Conservation (phyloP, 2,113 vertebrate species). For the Gobiocypris rarus region DNA sequence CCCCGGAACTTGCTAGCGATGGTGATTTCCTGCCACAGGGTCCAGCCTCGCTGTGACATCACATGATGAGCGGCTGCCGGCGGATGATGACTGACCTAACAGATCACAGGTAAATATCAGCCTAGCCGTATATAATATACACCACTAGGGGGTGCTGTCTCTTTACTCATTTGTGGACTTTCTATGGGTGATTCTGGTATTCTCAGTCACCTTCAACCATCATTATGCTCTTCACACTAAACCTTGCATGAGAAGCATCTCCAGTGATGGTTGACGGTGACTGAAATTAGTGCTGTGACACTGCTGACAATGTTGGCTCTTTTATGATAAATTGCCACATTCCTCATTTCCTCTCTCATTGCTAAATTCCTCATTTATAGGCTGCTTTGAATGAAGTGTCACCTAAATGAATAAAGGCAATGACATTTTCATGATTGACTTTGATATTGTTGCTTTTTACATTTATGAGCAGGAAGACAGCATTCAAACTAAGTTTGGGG, state of each 20-base stretch:
- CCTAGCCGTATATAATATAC: not conserved
- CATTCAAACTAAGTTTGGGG: too few relatives aligned
- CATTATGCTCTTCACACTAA: not conserved
- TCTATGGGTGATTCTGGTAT: not conserved
- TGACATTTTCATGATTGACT: not conserved
- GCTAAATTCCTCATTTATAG: not conserved
- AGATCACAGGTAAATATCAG: not conserved
- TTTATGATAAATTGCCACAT: not conserved
- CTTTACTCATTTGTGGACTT: not conserved
- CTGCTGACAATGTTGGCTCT: too few relatives aligned
- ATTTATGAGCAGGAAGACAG: too few relatives aligned
- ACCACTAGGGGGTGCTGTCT: not conserved
- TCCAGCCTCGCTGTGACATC: conserved; percentile 91
- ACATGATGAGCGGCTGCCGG: conserved; percentile 95
- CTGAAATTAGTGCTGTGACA: not conserved
- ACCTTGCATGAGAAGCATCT: not conserved
- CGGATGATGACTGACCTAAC: conserved; percentile 96
- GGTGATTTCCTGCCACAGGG: conserved; percentile 97
- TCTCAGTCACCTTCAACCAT: conserved; percentile 32
- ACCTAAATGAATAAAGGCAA: too few relatives aligned
- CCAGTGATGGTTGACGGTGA: not conserved
- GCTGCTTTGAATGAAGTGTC: not conserved
- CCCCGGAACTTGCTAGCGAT: conserved; percentile 99
- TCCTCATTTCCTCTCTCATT: not conserved
- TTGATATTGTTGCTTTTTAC: too few relatives aligned